Conservation (phyloP, 1,140 invertebrate species). For the Drosophila nigrodunni region DNA sequence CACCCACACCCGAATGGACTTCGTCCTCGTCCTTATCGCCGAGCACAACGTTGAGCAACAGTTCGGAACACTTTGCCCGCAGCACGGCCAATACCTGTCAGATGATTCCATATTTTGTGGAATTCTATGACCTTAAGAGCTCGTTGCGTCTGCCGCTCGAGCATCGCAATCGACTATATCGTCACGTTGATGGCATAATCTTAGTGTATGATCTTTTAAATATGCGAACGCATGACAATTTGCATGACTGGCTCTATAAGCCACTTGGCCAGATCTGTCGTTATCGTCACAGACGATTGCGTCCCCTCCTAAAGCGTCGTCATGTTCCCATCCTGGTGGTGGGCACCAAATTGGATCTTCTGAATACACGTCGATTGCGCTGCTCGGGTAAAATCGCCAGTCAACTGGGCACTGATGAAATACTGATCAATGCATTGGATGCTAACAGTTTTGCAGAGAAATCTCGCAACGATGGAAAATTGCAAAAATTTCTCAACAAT, state of each 20-base stretch:
- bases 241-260: slow-evolving; percentile 64
- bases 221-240: slow-evolving; percentile 51
- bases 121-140: slow-evolving; percentile 60
- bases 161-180: slow-evolving; percentile 42
- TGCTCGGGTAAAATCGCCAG: slow-evolving; percentile 43
- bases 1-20: slow-evolving; percentile 56
- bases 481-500: slow-evolving; percentile 48
- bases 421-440: slow-evolving; percentile 57
- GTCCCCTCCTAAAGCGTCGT: slow-evolving; percentile 31
- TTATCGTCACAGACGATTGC: slow-evolving; percentile 37
- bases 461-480: slow-evolving; percentile 50
- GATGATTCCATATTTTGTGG: slow-evolving; percentile 58
- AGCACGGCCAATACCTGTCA: neutral
- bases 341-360: slow-evolving; percentile 56
- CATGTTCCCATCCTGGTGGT: slow-evolving; percentile 65
- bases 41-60: neutral
- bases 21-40: slow-evolving; percentile 52
- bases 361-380: slow-evolving; percentile 25
- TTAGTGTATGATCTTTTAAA: slow-evolving; percentile 57
- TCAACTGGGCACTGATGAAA: slow-evolving; percentile 56
- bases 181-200: slow-evolving; percentile 61
- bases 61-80: neutral
- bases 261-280: slow-evolving; percentile 50
- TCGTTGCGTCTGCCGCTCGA: slow-evolving; percentile 26
- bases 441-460: slow-evolving; percentile 24